Base-by-base conservation (phyloP, 2,888 invertebrate species). In the Sarcophaga variegata region DNA sequence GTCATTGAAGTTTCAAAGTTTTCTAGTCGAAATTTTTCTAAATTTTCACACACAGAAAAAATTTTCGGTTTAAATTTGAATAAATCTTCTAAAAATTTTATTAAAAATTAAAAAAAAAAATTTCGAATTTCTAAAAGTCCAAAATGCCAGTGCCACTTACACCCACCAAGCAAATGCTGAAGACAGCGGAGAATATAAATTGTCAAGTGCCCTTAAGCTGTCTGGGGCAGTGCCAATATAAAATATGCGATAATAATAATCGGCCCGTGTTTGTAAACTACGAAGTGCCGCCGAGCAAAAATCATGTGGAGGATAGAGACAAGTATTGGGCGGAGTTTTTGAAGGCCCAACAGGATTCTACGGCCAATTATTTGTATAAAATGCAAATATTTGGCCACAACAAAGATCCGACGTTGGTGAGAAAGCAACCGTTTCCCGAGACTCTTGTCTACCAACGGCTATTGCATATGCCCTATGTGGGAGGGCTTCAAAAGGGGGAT, bases 301-400 rank as follows among this genome's bases (percentile, higher is more conserved):
- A n/a, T 17, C 17, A 67, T 37, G 12, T 70, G 66, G 62, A n/a
- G 62, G 37, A 78, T n/a, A 37, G 12, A 3, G 78, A 83, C 49
- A 22, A 49, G 0, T 86, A 80, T 60, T 86, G 86, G 83, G 25
- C 67, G 3, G 69, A 83, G 14, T 83, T 86, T 4, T 37, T 86
- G 1, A 80, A 47, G 45, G 60, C 80, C 17, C 83, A 83, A 69
- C n/a, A 72, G 20, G 25, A 83, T 10, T 69, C 86, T 10, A 76
- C 63, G 11, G 77, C 77, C 25, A 86, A 80, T 80, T 83, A 81
- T 83, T 49, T 83, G 10, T 83, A 81, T 37, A 76, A 76, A 60
- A 80, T 83, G 4, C 2, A 76, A 59, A 67, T 62, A 11, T 80
- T 22, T 72, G 82, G 79, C 3, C 11, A 11, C 45, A 45, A 20